Conservation (phyloP, 2,888 invertebrate species). For the Eristalis tenax region DNA sequence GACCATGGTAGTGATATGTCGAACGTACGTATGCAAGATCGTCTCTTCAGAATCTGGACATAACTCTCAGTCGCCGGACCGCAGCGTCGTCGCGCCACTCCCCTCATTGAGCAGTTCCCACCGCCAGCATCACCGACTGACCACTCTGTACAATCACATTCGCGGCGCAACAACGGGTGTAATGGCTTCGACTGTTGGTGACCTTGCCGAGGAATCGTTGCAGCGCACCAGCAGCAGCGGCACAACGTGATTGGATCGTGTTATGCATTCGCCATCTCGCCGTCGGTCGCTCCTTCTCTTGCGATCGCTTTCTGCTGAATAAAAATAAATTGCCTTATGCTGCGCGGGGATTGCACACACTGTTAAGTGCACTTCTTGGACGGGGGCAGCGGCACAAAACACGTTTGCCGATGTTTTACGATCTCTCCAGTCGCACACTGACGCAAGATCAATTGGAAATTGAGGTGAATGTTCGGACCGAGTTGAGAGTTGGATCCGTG, state of each 20-base stretch:
- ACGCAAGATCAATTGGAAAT: slow-evolving; percentile 45
- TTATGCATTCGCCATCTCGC: slow-evolving; percentile 3
- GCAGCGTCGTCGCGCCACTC: background rate
- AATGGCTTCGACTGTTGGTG: slow-evolving; percentile 60
- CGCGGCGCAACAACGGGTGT: slow-evolving; percentile 36
- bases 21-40: slow-evolving; percentile 10
- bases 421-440: slow-evolving; percentile 6
- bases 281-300: background rate
- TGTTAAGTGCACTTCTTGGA: slow-evolving; percentile 60
- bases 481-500: slow-evolving; percentile 21
- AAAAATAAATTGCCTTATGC: slow-evolving; percentile 60
- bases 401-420: slow-evolving; percentile 57
- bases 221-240: slow-evolving; percentile 33
- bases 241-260: slow-evolving; percentile 5
- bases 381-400: slow-evolving; percentile 25
- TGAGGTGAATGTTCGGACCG: slow-evolving; percentile 64
- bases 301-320: slow-evolving; percentile 9
- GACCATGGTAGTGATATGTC: slow-evolving; percentile 21
- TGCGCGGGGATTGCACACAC: slow-evolving; percentile 24
- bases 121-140: background rate
- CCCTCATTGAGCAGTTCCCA: background rate
- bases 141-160: slow-evolving; percentile 5
- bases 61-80: background rate
- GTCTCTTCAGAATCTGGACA: slow-evolving; percentile 30
- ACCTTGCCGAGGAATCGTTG: slow-evolving; percentile 67